Base-by-base conservation (phyloP, 2,888 invertebrate species). In the Watsonalla binaria region DNA sequence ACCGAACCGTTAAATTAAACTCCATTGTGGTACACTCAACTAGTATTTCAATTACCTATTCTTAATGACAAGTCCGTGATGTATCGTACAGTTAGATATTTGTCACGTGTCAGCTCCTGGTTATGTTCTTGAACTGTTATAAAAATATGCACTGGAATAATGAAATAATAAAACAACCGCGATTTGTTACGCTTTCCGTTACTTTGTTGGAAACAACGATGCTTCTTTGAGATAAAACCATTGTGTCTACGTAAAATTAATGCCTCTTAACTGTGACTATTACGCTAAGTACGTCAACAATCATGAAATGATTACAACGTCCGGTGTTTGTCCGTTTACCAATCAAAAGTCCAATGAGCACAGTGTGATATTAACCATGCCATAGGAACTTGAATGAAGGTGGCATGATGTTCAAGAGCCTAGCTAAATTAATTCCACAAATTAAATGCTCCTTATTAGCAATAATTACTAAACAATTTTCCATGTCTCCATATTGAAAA, bases 301-400 rank as follows among this genome's bases (percentile, higher is more conserved):
- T 88, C 83, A 87, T 86, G 73, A 69, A 78, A 87, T 83, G 82
- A 87, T 88, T 87, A 86, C 82, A 60, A 60, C 81, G 78, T 89
- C 89, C 89, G 86, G 86, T 72, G 68, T 72, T 75, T 73, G 68
- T 78, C 77, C 77, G 82, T 85, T 84, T 82, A 79, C 72, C 74
- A 80, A 86, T 82, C 76, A 76, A 67, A 76, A 57, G 67, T 61
- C 57, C 60, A 60, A 61, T 60, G 60, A 65, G 55, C 61, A 55
- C 65, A 59, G 59, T 50, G 34, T 42, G 34, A 54, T 46, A 51
- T 51, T 51, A 37, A 51, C 35, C 15, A 35, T 7, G 14, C 14
- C 45, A 46, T 15, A 51, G 34, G 24, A 24, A 24, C 24, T 4
- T 24, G 24, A 24, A 24, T 24, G 24, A 24, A 24, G 24, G 1